A percentile compares a stretch with the other conserved stretches of the same genome.
Evolutionary conservation across 2,797 vertebrate species (phyloP).

Genomic region (Melanotaenia parkinsoni): DNA sequence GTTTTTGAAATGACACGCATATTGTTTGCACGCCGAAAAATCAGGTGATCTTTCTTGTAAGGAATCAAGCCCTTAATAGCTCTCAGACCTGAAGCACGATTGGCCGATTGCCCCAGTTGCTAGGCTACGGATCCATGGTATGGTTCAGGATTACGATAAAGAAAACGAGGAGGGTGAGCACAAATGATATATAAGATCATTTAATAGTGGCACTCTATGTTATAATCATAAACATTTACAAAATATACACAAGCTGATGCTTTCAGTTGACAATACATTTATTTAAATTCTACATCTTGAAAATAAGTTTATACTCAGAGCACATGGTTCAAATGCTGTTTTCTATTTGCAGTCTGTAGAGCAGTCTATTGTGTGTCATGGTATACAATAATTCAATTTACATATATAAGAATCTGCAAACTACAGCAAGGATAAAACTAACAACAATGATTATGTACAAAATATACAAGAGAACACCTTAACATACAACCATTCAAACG

Average conservation of each 20-base stretch:
- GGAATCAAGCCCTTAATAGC: conserved; percentile 50
- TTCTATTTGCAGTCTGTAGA: conserved; percentile 54
- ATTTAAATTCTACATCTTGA: conserved; percentile 72
- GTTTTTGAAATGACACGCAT: conserved; percentile 18
- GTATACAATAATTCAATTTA: conserved; percentile 73
- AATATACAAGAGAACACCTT: conserved; percentile 72
- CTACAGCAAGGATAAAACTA: conserved; percentile 63
- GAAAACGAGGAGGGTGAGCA: conserved; percentile 47
- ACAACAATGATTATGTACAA: conserved; percentile 72
- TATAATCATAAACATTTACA: conserved; percentile 81
- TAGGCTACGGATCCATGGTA: conserved; percentile 69
- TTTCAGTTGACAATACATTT: conserved; percentile 73
- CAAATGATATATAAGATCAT: conserved; percentile 68
- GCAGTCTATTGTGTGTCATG: conserved; percentile 62
- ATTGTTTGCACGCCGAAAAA: conserved; percentile 35
- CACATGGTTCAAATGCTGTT: conserved; percentile 59
- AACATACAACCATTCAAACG: conserved; percentile 62
- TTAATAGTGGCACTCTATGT: conserved; percentile 82
- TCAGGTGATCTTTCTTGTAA: conserved; percentile 43
- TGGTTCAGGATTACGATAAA: conserved; percentile 32
- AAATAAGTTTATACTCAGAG: conserved; percentile 71
- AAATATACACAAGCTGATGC: conserved; percentile 81
- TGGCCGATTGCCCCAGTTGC: conserved; percentile 77
- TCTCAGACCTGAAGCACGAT: conserved; percentile 51
- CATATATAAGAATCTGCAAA: conserved; percentile 69